Base-by-base conservation (phyloP, 2,888 invertebrate species). In the Sinopyrophorus schimmeli region DNA sequence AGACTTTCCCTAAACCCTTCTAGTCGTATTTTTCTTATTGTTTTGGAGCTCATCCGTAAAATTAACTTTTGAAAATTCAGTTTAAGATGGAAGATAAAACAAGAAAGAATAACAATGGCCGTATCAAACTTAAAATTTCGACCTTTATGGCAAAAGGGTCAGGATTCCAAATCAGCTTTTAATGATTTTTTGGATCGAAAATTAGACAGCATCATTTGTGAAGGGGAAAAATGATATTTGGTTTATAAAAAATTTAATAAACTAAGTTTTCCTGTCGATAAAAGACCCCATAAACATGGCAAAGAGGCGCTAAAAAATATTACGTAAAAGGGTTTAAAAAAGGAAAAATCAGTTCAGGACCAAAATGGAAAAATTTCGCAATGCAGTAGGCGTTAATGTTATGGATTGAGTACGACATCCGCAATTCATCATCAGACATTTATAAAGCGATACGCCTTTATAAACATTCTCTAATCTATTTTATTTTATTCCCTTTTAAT, bases 381-480 rank as follows among this genome's bases (percentile, higher is more conserved):
- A 30, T 30, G 30, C 30, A 30, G 15, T 3, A 16, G 16, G 16
- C 28, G 28, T 5, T 30, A 27, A 30, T 30, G 16, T 7, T 30
- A 30, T 30, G 30, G 30, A 30, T 30, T 30, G 30, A 30, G 30
- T 12, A 30, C 30, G 16, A 30, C 30, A 30, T 30, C 30, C 30
- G 30, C 30, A 30, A 30, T 30, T 16, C 30, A 30, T 30, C 30
- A 30, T 30, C 30, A 9, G 3, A 30, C 14, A 16, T 24, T 27
- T 35, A 7, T 14, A 27, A 26, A 40, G 30, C 24, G 37, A 26
- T 27, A 27, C 20, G 39, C 20, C 30, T 40, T 24, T 38, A 38
- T 27, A 38, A 40, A 10, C 28, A 26, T 40, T 40, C 20, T 30
- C 28, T 30, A 40, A 40, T 40, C 20, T 21, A 26, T 40, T 38